phyloP scores from a whole-genome alignment of 2,888 invertebrate genomes.

The Hybos culiciformis region DNA sequence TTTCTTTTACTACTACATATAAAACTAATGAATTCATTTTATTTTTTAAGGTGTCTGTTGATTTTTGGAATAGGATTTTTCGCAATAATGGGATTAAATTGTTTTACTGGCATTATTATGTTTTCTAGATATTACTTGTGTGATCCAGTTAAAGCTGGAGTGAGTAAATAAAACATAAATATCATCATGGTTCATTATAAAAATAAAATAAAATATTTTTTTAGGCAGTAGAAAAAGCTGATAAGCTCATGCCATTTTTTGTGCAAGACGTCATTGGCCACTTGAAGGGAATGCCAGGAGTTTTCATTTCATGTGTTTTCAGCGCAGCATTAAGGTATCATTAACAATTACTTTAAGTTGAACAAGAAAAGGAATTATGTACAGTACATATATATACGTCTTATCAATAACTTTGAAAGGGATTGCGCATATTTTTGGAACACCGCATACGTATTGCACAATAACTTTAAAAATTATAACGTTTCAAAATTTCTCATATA shows the following conservation, averaged over 20 bases:
- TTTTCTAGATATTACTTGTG: constrained; percentile 40
- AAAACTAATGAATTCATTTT: too few species aligned
- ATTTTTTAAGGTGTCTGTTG: constrained; percentile 34
- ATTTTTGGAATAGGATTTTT: constrained; percentile 40
- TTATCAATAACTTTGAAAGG: background rate
- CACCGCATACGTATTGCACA: background rate
- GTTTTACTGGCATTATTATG: constrained; percentile 40
- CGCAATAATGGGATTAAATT: constrained; percentile 38
- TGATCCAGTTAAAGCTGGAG: constrained; percentile 37
- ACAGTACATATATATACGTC: background rate
- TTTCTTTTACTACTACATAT: too few species aligned
- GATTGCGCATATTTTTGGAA: too few species aligned
- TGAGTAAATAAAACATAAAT: constrained; percentile 2
- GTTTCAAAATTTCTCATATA: background rate
- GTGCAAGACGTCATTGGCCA: constrained; percentile 41
- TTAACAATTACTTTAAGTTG: too few species aligned
- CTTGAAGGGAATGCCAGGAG: constrained; percentile 41
- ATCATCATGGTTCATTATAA: background rate
- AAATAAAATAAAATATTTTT: background rate
- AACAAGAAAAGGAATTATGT: background rate
- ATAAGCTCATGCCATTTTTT: constrained; percentile 43
- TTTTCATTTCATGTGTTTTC: constrained; percentile 47
- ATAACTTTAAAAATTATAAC: background rate
- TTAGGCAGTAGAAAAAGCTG: constrained; percentile 28
- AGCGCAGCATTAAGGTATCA: constrained; percentile 40